Conservation (phyloP, 2,888 invertebrate species). For the Scaptodrosophila latifasciaeformis region DNA sequence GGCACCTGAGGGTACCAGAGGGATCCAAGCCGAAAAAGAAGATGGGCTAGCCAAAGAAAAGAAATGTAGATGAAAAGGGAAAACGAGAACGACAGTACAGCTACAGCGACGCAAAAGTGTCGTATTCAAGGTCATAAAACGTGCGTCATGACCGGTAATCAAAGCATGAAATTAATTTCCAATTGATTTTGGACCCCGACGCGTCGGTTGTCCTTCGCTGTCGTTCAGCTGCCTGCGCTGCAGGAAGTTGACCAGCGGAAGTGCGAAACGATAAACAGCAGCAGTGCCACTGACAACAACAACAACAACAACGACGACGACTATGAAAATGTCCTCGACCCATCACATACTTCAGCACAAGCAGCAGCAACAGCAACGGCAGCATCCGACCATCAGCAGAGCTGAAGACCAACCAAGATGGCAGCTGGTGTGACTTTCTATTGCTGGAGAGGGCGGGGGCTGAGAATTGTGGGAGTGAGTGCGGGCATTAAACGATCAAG, state of each 20-base stretch:
- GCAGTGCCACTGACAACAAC: slow-evolving; percentile 23
- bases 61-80: slow-evolving; percentile 3
- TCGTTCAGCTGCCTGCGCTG: too few relatives aligned
- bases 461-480: slow-evolving; percentile 3
- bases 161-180: slow-evolving; percentile 69
- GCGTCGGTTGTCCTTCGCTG: too few relatives aligned
- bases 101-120: slow-evolving; percentile 60
- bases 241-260: slow-evolving; percentile 68
- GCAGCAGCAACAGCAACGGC: slow-evolving; percentile 9
- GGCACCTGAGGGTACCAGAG: too few relatives aligned
- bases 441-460: background rate
- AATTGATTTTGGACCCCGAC: slow-evolving; percentile 60
- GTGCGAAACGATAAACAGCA: slow-evolving; percentile 65
- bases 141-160: slow-evolving; percentile 68
- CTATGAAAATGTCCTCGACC: background rate
- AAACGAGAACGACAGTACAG: slow-evolving; percentile 3
- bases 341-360: slow-evolving; percentile 41
- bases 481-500: slow-evolving; percentile 61
- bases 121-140: slow-evolving; percentile 68
- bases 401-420: too few relatives aligned
- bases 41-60: too few relatives aligned
- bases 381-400: too few relatives aligned
- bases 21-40: background rate
- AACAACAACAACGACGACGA: slow-evolving; percentile 6
- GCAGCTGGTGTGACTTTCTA: slow-evolving; percentile 37